Conservation (phyloP, 2,113 vertebrate genomes). For the Corynorhinus townsendii region DNA sequence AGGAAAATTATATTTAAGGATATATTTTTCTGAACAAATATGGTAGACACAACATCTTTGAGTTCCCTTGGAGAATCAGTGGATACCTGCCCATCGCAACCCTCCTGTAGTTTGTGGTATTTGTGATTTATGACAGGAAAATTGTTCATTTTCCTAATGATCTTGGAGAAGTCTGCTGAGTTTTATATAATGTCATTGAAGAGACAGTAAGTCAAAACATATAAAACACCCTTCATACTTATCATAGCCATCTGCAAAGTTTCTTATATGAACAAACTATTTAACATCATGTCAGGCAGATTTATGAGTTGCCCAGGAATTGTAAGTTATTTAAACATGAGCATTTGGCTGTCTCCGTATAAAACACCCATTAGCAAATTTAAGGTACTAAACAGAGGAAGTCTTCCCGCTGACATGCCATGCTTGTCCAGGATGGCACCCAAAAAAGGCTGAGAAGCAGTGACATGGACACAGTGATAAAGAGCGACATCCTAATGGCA, state of each 20-base stretch:
- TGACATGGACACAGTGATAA: background rate
- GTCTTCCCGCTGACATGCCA: rapidly evolving
- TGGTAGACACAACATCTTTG: background rate
- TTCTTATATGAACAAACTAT: slow-evolving; percentile 46
- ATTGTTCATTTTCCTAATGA: background rate
- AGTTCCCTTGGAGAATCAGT: slow-evolving; percentile 14
- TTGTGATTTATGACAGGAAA: slow-evolving; percentile 19
- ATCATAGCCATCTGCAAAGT: slow-evolving; percentile 25
- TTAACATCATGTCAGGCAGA: background rate
- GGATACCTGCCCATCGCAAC: background rate
- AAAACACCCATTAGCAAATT: background rate
- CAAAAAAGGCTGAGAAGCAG: background rate
- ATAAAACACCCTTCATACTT: slow-evolving; percentile 1
- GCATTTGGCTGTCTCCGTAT: background rate
- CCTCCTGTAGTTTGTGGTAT: background rate
- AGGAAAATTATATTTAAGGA: slow-evolving; percentile 35
- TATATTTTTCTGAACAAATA: slow-evolving; percentile 29
- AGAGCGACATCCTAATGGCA: background rate
- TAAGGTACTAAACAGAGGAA: background rate
- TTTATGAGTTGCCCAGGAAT: background rate
- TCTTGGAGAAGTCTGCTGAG: background rate
- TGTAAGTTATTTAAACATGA: slow-evolving; percentile 17
- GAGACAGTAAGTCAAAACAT: slow-evolving; percentile 34
- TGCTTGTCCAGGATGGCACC: background rate
- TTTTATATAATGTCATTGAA: slow-evolving; percentile 14